Conservation (phyloP, 1,140 invertebrate species). For the Drosophila bocki region DNA sequence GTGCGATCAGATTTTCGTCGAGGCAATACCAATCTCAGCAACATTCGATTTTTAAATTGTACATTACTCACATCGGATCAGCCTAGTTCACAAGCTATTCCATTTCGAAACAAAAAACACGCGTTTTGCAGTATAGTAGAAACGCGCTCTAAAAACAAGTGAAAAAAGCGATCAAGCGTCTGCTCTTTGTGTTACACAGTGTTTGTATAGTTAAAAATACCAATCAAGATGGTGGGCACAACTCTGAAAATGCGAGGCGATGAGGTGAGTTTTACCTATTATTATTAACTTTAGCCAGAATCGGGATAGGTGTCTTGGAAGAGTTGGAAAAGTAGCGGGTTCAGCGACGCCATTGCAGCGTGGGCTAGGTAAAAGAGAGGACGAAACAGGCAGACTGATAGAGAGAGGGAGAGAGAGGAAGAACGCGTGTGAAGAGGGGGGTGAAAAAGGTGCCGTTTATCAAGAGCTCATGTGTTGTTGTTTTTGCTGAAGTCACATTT, state of each 20-base stretch:
- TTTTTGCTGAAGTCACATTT: constrained; percentile 15
- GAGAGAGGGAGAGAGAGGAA: background rate
- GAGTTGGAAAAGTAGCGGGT: constrained; percentile 21
- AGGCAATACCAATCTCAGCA: constrained; percentile 19
- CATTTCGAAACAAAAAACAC: constrained; percentile 11
- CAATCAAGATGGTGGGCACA: constrained; percentile 67
- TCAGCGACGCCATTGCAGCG: constrained; percentile 61
- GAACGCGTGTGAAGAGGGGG: constrained; percentile 20
- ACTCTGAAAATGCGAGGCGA: constrained; percentile 65
- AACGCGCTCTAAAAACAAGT: constrained; percentile 16
- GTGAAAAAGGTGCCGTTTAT: constrained; percentile 61
- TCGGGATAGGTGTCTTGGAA: background rate
- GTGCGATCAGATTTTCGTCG: constrained; percentile 26
- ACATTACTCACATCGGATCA: constrained; percentile 26
- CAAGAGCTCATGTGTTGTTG: constrained; percentile 16
- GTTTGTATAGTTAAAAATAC: constrained; percentile 19
- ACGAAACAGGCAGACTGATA: background rate
- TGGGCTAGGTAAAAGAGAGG: constrained; percentile 14
- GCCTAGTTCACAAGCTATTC: constrained; percentile 25
- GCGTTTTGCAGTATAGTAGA: background rate
- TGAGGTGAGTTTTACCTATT: constrained; percentile 58
- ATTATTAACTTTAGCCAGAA: background rate
- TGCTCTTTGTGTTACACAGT: constrained; percentile 16
- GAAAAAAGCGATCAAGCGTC: constrained; percentile 22
- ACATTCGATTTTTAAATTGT: constrained; percentile 33